Percentiles rank a stretch among this genome's conserved stretches.
These are phyloP conservation scores for Timema cristinae DNA, from an alignment of 2,888 invertebrate species.

Conservation along the genomic window DNA sequence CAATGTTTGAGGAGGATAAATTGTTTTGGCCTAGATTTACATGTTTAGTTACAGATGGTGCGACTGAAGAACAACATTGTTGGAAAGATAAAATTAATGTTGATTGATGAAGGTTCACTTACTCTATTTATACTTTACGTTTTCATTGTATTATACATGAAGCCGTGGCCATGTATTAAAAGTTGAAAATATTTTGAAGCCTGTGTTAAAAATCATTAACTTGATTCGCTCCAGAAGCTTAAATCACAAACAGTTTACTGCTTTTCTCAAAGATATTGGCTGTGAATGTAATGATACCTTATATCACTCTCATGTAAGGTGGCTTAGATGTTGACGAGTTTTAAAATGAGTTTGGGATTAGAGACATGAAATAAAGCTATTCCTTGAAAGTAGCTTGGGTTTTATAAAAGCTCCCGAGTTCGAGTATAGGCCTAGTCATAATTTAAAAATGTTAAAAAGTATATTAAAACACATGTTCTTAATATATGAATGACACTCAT, in stretches of 20 bases:
- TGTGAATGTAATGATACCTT: no score
- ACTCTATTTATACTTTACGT: background rate
- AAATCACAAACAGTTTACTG: background rate
- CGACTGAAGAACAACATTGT: background rate
- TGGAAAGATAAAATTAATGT: background rate
- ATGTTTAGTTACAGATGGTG: background rate
- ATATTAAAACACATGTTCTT: no score
- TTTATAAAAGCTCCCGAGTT: background rate
- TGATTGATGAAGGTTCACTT: background rate
- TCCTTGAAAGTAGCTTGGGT: background rate
- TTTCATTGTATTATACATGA: constrained; percentile 7
- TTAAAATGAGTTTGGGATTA: background rate
- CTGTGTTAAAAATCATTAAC: background rate
- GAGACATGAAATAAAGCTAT: background rate
- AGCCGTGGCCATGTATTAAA: background rate
- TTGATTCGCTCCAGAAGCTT: background rate
- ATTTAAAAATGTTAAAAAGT: background rate
- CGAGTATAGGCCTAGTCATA: background rate
- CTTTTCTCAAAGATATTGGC: no score
- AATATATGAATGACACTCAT: no score
- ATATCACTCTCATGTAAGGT: background rate
- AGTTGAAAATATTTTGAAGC: constrained; percentile 1
- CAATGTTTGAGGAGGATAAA: background rate
- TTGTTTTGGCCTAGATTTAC: background rate
- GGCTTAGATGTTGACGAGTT: background rate